Conservation (phyloP, 2,113 vertebrate species). For the Microtus pennsylvanicus region DNA sequence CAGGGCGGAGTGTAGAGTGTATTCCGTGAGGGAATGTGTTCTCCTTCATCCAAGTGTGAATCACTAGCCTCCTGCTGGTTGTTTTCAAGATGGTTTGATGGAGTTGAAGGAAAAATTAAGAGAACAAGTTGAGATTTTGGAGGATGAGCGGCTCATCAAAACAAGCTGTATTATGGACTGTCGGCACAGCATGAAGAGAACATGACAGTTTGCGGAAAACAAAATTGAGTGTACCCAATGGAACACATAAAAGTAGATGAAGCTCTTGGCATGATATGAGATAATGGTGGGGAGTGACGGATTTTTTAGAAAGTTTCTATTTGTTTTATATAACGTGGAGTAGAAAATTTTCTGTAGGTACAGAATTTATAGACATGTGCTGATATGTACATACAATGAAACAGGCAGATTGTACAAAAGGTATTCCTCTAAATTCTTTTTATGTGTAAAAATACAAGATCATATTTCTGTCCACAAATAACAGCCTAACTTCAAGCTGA, state of each 20-base stretch:
- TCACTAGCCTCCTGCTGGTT: neutral
- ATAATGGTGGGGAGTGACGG: neutral
- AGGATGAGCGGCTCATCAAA: neutral
- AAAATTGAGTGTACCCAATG: neutral
- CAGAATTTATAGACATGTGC: neutral
- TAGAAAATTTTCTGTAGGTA: neutral
- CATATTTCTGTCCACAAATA: conserved; percentile 90
- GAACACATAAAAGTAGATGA: neutral
- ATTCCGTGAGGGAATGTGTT: too few relatives aligned
- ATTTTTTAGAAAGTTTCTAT: neutral
- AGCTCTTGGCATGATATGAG: neutral
- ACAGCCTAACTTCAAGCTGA: conserved; percentile 89
- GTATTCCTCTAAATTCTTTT: neutral
- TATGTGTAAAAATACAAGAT: conserved; percentile 85
- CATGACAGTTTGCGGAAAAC: neutral
- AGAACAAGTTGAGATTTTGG: neutral
- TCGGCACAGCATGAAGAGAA: neutral
- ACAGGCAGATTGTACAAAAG: neutral
- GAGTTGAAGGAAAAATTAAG: neutral
- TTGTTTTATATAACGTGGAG: neutral
- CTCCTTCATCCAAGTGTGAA: neutral
- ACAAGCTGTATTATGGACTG: neutral
- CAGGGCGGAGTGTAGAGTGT: neutral
- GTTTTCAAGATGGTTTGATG: neutral
- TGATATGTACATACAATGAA: neutral